Evolutionary conservation across 1,140 invertebrate species (phyloP), one percentile per base, ranked within the genome.

Genomic region (Proales similis): DNA sequence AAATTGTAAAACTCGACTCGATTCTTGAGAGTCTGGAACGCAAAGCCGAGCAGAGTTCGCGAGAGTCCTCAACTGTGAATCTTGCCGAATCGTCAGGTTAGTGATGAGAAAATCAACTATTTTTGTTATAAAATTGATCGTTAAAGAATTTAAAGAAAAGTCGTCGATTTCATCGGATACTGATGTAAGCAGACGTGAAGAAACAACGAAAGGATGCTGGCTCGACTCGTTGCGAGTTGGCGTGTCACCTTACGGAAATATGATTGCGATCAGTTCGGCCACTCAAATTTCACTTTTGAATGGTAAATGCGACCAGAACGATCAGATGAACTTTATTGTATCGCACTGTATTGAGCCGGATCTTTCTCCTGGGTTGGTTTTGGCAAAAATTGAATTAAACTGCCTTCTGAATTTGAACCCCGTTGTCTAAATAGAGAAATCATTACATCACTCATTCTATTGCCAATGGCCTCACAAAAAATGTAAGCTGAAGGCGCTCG

Each of bases 391-490:
- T 19, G 24, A 24, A 39, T 22, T 36, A 11, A 3, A 20, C 12
- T 3, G 14, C 38, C 14, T 6, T 48, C 4, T 27, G 17, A 19
- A 32, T 29, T 1, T 29, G 2, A 4, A 30, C 3, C 3, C 14
- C 5, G 14, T 12, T 6, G 11, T 51, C 6, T 27, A 61, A 17
- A 12, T 68, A 74, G 72, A 26, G 72, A 73, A 61, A 51, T 45
- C 9, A 68, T 75, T 19, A 74, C 71, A 29, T 69, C 68, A 17
- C 33, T 76, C 32, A 29, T 74, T 19, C 73, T 71, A 65, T 62
- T 76, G 20, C 73, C 74, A 20, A 57, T 76, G 19, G 71, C 84
- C 70, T 81, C 85, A 68, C 80, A 85, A 68, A 80, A 81, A 68
- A 71, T 70, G 70, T 73, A 57, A 36, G 27, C 24, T 24, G 12